Percentiles rank a stretch among this genome's conserved stretches.
These are phyloP conservation scores for Thalassophryne amazonica DNA, from an alignment of 2,797 vertebrate species.

Conservation along the genomic window DNA sequence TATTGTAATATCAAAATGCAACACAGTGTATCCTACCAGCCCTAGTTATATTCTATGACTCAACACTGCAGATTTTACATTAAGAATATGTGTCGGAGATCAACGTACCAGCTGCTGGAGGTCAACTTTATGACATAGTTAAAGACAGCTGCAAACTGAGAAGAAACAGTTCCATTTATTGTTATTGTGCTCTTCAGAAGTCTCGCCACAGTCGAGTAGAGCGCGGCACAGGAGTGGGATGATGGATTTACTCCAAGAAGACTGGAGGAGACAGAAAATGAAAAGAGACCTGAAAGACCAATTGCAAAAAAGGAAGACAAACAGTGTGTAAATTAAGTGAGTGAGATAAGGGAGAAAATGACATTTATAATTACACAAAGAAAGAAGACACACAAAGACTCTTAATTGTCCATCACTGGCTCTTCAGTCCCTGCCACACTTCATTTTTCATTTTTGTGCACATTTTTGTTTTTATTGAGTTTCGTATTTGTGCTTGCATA, in stretches of 20 bases:
- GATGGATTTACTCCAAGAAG: conserved; percentile 16
- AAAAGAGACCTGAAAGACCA: conserved; percentile 9
- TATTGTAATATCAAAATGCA: no score
- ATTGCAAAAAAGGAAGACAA: conserved; percentile 1
- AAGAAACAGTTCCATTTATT: conserved; percentile 41
- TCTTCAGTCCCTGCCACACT: conserved; percentile 10
- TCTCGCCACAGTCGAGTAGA: conserved; percentile 15
- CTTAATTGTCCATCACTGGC: conserved; percentile 10
- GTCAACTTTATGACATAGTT: conserved; percentile 48
- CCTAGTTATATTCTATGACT: no score
- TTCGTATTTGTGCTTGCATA: conserved; percentile 27
- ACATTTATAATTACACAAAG: not conserved
- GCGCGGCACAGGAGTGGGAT: conserved; percentile 5
- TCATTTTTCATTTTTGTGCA: conserved; percentile 29
- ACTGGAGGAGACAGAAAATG: not conserved
- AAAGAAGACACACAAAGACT: conserved; percentile 5
- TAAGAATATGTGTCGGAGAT: no score
- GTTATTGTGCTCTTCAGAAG: conserved; percentile 24
- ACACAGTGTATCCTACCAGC: no score
- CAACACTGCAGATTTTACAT: no score
- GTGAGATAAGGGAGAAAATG: conserved; percentile 2
- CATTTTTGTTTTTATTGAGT: conserved; percentile 27
- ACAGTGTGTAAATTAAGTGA: conserved; percentile 14
- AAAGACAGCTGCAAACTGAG: conserved; percentile 29
- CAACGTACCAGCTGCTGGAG: no score